Percentiles rank a stretch among this genome's conserved stretches.
These are phyloP conservation scores for Cryptophagus acutangulus DNA, from an alignment of 2,888 invertebrate species.

Conservation along the genomic window DNA sequence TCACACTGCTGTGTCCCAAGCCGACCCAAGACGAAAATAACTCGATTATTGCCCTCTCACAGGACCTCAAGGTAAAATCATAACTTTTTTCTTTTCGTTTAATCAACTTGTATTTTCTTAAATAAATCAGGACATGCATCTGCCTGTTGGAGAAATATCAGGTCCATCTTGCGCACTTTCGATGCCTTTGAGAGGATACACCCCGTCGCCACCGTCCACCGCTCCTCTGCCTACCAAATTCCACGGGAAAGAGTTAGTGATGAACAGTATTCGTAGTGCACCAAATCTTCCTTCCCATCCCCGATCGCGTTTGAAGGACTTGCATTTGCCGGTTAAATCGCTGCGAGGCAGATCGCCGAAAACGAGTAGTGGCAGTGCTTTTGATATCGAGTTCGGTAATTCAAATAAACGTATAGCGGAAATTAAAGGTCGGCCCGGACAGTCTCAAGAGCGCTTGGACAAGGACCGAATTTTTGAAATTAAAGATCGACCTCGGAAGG, in stretches of 20 bases:
- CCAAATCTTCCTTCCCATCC: conserved; percentile 69
- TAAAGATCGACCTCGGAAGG: conserved; percentile 62
- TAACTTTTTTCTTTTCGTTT: too few relatives aligned
- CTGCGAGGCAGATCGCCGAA: conserved; percentile 58
- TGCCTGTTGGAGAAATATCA: conserved; percentile 54
- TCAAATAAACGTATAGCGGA: conserved; percentile 51
- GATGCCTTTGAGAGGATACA: conserved; percentile 65
- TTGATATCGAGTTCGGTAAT: conserved; percentile 41
- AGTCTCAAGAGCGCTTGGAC: conserved; percentile 52
- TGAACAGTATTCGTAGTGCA: conserved; percentile 77
- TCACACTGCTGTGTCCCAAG: conserved; percentile 52
- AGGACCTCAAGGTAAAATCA: conserved; percentile 50
- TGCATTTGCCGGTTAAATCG: conserved; percentile 68
- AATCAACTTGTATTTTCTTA: conserved; percentile 13
- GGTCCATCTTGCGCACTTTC: conserved; percentile 54
- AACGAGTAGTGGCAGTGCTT: conserved; percentile 55
- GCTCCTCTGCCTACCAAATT: conserved; percentile 80
- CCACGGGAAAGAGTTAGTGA: conserved; percentile 58
- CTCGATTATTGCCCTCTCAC: conserved; percentile 46
- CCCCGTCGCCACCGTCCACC: conserved; percentile 79
- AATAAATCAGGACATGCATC: conserved; percentile 61
- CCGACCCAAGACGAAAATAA: conserved; percentile 57
- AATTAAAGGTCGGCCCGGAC: conserved; percentile 52
- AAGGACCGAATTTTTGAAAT: conserved; percentile 58
- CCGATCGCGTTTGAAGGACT: conserved; percentile 66